Conservation (phyloP, 1,140 invertebrate species). For the Alviniconcha marisindica region DNA sequence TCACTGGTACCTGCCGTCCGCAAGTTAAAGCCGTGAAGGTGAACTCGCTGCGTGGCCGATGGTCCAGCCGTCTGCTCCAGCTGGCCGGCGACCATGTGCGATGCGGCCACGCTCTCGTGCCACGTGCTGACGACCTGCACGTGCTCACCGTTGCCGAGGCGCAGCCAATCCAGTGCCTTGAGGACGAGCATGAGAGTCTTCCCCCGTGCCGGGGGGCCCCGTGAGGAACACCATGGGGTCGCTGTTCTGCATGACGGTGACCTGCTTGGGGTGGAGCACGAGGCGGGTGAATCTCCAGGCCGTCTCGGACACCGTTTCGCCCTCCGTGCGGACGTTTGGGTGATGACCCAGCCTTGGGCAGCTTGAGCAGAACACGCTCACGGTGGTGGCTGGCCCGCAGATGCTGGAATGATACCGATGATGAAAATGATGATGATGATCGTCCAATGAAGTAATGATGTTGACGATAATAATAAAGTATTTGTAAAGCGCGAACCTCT, state of each 20-base stretch:
- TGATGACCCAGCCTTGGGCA: neutral
- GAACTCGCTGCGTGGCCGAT: neutral
- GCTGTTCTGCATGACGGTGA: neutral
- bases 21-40: slow-evolving; percentile 11
- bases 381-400: slow-evolving; percentile 1
- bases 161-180: slow-evolving; percentile 11
- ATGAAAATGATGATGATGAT: too few relatives aligned
- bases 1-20: too few relatives aligned
- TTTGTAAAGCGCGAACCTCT: too few relatives aligned
- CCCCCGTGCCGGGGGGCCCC: slow-evolving; percentile 15
- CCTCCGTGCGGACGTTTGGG: neutral
- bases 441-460: too few relatives aligned
- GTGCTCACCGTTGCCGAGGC: neutral
- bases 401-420: too few relatives aligned
- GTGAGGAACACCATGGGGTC: neutral
- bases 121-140: slow-evolving; percentile 30
- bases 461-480: too few relatives aligned
- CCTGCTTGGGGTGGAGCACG: slow-evolving; percentile 15
- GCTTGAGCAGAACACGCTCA: slow-evolving; percentile 6
- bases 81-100: neutral
- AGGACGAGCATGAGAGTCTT: slow-evolving; percentile 25
- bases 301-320: slow-evolving; percentile 18
- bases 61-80: neutral
- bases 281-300: neutral
- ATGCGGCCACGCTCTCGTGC: slow-evolving; percentile 9